These are phyloP conservation scores for Fukomys damarensis DNA, from an alignment of 2,113 vertebrate species.

Conservation along the genomic window DNA sequence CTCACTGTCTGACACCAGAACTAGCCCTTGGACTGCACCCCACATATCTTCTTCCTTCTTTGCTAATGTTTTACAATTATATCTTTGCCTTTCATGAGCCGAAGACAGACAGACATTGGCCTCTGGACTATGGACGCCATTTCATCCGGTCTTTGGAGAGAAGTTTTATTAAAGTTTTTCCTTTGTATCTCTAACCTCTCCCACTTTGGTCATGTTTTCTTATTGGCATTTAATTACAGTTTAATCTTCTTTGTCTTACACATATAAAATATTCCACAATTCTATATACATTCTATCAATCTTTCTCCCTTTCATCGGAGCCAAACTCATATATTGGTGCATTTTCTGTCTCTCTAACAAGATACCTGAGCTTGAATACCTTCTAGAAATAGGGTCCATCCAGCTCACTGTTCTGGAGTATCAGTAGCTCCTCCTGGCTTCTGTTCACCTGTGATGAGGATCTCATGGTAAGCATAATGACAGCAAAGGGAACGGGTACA, in stretches of 20 bases:
- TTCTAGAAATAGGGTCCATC: neutral
- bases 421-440: neutral
- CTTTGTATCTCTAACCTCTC: neutral
- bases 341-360: neutral
- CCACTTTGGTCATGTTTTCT: neutral
- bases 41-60: neutral
- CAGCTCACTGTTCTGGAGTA: neutral
- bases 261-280: neutral
- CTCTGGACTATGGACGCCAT: neutral
- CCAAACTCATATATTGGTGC: neutral
- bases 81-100: neutral
- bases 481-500: fast-evolving
- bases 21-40: too few relatives aligned
- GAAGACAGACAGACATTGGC: neutral
- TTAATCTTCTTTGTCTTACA: neutral
- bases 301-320: neutral
- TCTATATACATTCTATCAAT: neutral
- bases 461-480: too few relatives aligned
- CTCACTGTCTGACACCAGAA: neutral
- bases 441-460: neutral
- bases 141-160: neutral
- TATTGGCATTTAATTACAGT: neutral
- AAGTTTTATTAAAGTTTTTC: neutral
- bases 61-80: neutral
- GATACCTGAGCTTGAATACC: too few relatives aligned